Base-by-base conservation (phyloP, 2,113 vertebrate species). In the Tenrec ecaudatus region DNA sequence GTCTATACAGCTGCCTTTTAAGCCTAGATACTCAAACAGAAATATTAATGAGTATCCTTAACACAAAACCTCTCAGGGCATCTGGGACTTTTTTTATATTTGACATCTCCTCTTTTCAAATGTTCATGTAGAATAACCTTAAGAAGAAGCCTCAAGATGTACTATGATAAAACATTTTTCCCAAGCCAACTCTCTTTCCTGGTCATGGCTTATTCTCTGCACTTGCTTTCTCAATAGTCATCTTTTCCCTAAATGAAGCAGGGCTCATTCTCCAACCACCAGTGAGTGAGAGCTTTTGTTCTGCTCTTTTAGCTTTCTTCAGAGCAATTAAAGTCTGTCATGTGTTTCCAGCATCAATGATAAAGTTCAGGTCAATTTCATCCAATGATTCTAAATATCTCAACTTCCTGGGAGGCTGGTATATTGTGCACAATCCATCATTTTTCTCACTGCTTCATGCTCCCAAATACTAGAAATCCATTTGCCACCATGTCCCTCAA, bases 11-110 rank as follows among this genome's bases (percentile, higher is more conserved):
- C 36, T 90, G 62, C 87, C 71, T 94, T 95, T 94, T 94, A 92
- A 94, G 76, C 68, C 36, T 89, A 86, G 82, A 90, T 86, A 82
- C 76, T 79, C 31, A 96, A 94, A 93, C 82, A 95, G 92, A 97
- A 97, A 96, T 96, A 96, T 95, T 96, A 95, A 95, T 96, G 86
- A 96, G 89, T 94, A 94, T 92, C 25, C 64, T 94, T 95, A 87
- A 95, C 84, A 88, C 81, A 89, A 91, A 95, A n/a, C 57, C 95
- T 47, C 92, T 93, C 19, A 80, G 83, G 93, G 91, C 47, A 76
- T 69, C 62, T 80, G 93, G 73, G 14, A 6, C 89, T n/a, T 91
- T 96, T 96, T 92, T 6, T 10, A 87, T 88, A 96, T 91, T 96
- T 92, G 89, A 94, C 92, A 95, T 94, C 78, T 92, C 77, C 82